Percentiles rank a stretch among this genome's conserved stretches.
These are phyloP conservation scores for Rotaria sp. DNA, from an alignment of 2,888 invertebrate species.

Conservation along the genomic window DNA sequence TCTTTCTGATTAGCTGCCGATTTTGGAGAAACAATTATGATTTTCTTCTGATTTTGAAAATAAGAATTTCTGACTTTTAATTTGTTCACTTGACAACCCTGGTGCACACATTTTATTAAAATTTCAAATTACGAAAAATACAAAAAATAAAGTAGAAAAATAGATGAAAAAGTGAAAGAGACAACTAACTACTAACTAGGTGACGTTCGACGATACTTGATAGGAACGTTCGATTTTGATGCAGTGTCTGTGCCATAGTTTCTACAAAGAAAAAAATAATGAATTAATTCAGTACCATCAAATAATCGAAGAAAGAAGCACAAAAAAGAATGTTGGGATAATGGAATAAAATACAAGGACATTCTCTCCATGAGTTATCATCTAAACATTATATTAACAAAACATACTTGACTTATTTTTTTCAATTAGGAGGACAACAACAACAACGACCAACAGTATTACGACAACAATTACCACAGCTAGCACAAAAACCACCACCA, in stretches of 20 bases:
- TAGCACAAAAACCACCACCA: not conserved
- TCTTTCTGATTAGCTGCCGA: no score
- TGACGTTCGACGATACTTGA: no score
- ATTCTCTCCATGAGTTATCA: not conserved
- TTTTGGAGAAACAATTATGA: no score
- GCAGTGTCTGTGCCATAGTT: not conserved
- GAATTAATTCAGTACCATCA: not conserved
- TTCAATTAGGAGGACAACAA: not conserved
- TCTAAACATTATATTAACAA: not conserved
- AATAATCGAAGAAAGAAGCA: not conserved
- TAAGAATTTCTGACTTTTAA: no score
- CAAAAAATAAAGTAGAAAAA: no score
- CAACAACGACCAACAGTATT: constrained; percentile 6
- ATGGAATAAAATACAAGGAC: not conserved
- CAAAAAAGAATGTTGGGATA: not conserved
- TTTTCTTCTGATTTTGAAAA: no score
- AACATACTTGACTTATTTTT: not conserved
- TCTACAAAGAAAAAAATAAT: not conserved
- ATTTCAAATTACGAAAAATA: no score
- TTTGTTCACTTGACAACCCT: no score
- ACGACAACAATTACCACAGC: not conserved
- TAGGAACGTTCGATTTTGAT: no score
- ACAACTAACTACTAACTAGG: no score
- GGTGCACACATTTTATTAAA: no score
- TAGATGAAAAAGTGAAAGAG: no score